Base-by-base conservation (phyloP, 2,797 vertebrate species). In the Phyllotis vaccarum region DNA sequence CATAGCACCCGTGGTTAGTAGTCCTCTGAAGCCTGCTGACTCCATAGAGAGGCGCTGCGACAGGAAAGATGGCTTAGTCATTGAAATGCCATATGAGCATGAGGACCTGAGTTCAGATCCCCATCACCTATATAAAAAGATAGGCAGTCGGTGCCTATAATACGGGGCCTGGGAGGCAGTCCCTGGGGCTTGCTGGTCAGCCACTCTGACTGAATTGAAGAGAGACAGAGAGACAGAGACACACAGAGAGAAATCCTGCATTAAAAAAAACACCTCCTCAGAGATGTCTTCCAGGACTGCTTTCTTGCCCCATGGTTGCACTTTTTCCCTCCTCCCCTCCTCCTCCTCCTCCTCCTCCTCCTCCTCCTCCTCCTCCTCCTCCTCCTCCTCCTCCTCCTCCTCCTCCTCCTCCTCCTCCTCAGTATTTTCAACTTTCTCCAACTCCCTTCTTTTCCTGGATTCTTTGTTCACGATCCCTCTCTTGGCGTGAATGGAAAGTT, bases 351-450 rank as follows among this genome's bases (percentile, higher is more conserved):
- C n/a, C 7, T 17, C 22, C 17, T 56, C 17, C 17, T 43, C 22
- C 75, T 2, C 3, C 7, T 17, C n/a, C 7, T 17, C 22, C 17
- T 56, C 17, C 17, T 43, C 22, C 75, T 2, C 3, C n/a, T n/a
- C 40, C 40, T 56, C 19, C 24, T 0, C 17, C 62, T 58, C 0
- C 19, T 8, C 29, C 11, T 21, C 27, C 34, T 0, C 10, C 22
- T 21, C 13, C 24, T 78, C n/a, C 1, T 1, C n/a, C 7, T 17
- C 22, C 17, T 56, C 17, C 17, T 43, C 22, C 75, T 2, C 3
- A 64, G 62, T 79, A 66, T 92, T 86, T 21, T 11, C 2, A 96
- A 83, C 78, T 96, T 96, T 94, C 58, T 82, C n/a, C 52, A 79
- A 82, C 37, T 17, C 58, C 29, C 46, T 78, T 37, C n/a, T 52